Percentiles rank a stretch among this genome's conserved stretches.
phyloP scores from a whole-genome alignment of 2,113 vertebrate species.

The Rousettus leschenaultii region DNA sequence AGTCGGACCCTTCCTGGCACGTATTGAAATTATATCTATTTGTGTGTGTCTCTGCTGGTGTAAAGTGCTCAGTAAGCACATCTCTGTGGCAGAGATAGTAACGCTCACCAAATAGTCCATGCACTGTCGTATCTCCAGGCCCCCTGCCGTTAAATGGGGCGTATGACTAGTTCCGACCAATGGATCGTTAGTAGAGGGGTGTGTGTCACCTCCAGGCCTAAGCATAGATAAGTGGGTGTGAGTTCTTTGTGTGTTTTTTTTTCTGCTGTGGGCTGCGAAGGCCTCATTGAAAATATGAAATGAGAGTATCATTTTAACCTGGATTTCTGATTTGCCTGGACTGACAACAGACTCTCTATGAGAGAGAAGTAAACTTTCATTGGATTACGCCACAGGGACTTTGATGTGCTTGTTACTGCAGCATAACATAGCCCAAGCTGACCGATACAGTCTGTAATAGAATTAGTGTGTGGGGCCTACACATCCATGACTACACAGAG shows the following conservation, averaged over 20 bases:
- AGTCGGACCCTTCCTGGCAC: background rate
- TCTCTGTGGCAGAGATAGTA: background rate
- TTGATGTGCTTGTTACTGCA: background rate
- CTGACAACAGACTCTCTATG: background rate
- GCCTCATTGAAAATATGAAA: background rate
- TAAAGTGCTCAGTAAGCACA: background rate
- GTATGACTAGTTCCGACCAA: background rate
- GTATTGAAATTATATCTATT: rapidly evolving
- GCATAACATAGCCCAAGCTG: background rate
- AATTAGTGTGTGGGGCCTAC: background rate
- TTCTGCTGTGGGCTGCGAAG: background rate
- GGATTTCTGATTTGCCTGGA: background rate
- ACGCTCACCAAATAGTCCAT: background rate
- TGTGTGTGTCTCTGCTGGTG: background rate
- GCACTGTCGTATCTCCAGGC: no score
- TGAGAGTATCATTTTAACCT: background rate
- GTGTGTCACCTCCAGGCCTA: background rate
- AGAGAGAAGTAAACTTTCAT: background rate
- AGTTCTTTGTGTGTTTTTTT: background rate
- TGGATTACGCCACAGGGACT: background rate
- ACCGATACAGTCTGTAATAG: background rate
- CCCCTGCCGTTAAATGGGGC: background rate
- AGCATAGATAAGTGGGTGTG: background rate
- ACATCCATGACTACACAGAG: no score
- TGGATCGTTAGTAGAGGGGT: background rate